These are phyloP conservation scores for Lerista edwardsae DNA, from an alignment of 2,797 vertebrate genomes.

Conservation along the genomic window DNA sequence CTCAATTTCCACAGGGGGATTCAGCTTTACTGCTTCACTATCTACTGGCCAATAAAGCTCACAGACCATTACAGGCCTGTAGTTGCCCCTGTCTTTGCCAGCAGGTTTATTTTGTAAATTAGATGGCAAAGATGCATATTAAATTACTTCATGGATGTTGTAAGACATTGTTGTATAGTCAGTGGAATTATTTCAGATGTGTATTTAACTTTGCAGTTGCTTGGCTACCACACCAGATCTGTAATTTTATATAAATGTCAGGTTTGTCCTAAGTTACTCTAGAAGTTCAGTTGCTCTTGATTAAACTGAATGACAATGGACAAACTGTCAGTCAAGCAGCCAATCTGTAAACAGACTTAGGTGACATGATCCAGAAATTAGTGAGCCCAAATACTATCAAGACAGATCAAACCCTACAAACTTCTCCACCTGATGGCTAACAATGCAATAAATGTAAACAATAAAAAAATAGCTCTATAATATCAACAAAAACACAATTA, in stretches of 20 bases:
- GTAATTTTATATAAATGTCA: not conserved
- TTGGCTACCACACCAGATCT: not conserved
- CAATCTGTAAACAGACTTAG: not conserved
- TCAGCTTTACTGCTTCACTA: too few species aligned
- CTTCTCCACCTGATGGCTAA: not conserved
- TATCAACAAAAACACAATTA: too few species aligned
- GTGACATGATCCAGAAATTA: not conserved
- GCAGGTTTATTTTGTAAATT: not conserved
- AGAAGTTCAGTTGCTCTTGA: not conserved
- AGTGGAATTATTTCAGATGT: not conserved
- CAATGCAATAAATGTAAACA: too few species aligned
- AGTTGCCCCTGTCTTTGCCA: not conserved
- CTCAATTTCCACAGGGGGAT: too few species aligned
- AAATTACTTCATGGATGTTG: slow-evolving; percentile 3
- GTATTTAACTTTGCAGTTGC: not conserved
- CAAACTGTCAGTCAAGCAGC: not conserved
- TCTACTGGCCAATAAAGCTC: not conserved
- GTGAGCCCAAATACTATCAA: not conserved
- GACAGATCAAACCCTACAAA: not conserved
- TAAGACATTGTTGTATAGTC: not conserved
- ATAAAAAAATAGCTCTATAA: too few species aligned
- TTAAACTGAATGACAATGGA: not conserved
- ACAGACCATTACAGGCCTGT: too few species aligned
- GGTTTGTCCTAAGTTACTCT: not conserved
- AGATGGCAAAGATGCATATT: not conserved